phyloP scores from a whole-genome alignment of 2,888 invertebrate genomes.

The Apodemia zela region DNA sequence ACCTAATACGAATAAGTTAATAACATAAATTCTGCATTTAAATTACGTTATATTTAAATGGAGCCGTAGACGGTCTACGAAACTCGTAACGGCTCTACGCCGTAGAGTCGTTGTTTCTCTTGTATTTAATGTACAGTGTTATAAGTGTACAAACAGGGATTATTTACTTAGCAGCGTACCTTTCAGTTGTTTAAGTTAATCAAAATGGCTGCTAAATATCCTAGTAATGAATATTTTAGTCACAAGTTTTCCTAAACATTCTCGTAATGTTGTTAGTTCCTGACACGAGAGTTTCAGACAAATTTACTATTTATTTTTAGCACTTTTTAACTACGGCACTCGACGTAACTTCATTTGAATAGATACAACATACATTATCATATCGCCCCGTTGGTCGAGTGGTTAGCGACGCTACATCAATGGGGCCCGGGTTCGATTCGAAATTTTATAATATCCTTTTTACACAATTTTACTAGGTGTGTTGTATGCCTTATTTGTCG shows the following conservation, averaged over 20 bases:
- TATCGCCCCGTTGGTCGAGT: too few species aligned
- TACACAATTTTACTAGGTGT: too few species aligned
- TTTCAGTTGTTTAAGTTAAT: neutral
- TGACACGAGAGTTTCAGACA: neutral
- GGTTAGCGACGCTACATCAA: too few species aligned
- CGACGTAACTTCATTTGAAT: too few species aligned
- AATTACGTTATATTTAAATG: conserved; percentile 12
- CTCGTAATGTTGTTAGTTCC: neutral
- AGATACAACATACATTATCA: too few species aligned
- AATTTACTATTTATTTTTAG: neutral
- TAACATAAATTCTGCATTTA: neutral
- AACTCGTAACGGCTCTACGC: conserved; percentile 28
- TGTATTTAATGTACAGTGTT: conserved; percentile 13
- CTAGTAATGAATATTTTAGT: conserved; percentile 11
- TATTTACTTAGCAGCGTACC: conserved; percentile 5
- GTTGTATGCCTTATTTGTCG: too few species aligned
- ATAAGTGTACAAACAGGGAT: conserved; percentile 11
- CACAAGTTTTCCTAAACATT: neutral
- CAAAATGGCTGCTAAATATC: neutral
- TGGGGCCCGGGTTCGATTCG: too few species aligned
- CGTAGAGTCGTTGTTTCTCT: conserved; percentile 20
- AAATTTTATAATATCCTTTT: too few species aligned
- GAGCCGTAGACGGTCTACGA: conserved; percentile 20
- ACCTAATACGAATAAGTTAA: neutral
- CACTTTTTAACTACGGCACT: neutral